These are phyloP conservation scores for Nomada ferruginata DNA, from an alignment of 2,888 invertebrate genomes.

Conservation along the genomic window DNA sequence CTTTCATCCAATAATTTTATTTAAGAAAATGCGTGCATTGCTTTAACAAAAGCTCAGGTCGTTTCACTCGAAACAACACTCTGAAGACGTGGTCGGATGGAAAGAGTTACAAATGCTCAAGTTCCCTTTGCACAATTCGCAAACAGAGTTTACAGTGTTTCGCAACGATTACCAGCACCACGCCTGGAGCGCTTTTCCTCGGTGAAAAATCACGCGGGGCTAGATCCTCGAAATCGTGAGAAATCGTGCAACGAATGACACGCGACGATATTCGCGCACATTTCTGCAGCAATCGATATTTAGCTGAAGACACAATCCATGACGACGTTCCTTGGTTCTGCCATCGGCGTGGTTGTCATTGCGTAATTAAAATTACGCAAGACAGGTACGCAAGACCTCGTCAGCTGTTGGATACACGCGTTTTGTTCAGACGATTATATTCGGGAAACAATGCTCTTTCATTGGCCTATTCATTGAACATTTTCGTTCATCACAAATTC, in stretches of 20 bases:
- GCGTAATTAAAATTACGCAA: constrained; percentile 66
- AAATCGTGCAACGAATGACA: constrained; percentile 45
- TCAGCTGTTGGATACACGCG: constrained; percentile 58
- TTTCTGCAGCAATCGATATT: constrained; percentile 69
- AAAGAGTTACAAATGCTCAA: constrained; percentile 28
- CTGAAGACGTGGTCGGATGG: constrained; percentile 15
- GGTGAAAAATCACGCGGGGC: constrained; percentile 11
- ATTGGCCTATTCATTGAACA: constrained; percentile 8
- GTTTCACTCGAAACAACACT: too few relatives aligned
- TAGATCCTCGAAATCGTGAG: not conserved
- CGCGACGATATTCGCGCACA: constrained; percentile 45
- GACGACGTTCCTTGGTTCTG: constrained; percentile 53
- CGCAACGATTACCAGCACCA: constrained; percentile 33
- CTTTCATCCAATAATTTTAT: too few relatives aligned
- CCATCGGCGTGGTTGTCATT: constrained; percentile 51
- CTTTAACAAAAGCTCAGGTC: too few relatives aligned
- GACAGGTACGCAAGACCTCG: constrained; percentile 50
- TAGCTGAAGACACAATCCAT: constrained; percentile 65
- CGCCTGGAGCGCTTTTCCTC: not conserved
- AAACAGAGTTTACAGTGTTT: constrained; percentile 45
- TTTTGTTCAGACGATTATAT: constrained; percentile 45
- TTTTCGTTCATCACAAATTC: constrained; percentile 11
- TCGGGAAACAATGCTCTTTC: constrained; percentile 56
- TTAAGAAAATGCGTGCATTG: too few relatives aligned
- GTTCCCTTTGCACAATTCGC: constrained; percentile 48